Base-by-base conservation (phyloP, 2,113 vertebrate genomes). In the Scytalopus superciliaris region DNA sequence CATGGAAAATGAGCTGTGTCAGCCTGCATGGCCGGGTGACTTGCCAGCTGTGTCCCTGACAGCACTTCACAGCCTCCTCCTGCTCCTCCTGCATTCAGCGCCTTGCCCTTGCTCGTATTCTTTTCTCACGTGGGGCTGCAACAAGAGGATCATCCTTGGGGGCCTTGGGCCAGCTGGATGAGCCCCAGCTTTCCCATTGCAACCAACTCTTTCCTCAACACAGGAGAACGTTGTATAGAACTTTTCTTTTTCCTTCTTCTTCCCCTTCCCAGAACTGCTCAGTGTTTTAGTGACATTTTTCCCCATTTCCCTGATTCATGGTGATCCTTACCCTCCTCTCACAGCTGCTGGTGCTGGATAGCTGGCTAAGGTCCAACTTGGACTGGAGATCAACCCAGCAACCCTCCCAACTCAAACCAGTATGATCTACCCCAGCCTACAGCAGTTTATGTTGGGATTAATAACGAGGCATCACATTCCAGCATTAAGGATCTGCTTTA, bases 1-100 rank as follows among this genome's bases (percentile, higher is more conserved):
- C 37, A 10, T 47, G 95, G 95, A 96, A 96, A 97, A 95, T 37
- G 83, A 70, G 76, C 33, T 73, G 49, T 90, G 45, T 85, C 37
- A 16, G 72, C 76, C 75, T 67, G 53, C 92, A 73, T 19, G 85
- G 85, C 30, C 2, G 9, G 14, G 21, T 77, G 87, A 12, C 28
- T 45, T 7, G 95, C 94, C 96, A 96, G 93, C 89, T 66, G 69
- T 7, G 49, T 72, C 89, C 95, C 66, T 22, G 33, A 2, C 47
- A 75, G 50, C 33, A 0, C 44, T 92, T 39, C 59, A 19, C 76
- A 67, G 69, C 93, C 89, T 89, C 42, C 89, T 77, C 3, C 4
- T 3, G 59, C 87, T 67, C 87, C 86, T 63, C 40, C 81, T 30
- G 14, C 0, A 5, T 47, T 40, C 78, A 37, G 7, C 1, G 0